Percentiles rank a stretch among this genome's conserved stretches.
Evolutionary conservation across 2,888 invertebrate genomes (phyloP).

Genomic region (Timema cristinae): DNA sequence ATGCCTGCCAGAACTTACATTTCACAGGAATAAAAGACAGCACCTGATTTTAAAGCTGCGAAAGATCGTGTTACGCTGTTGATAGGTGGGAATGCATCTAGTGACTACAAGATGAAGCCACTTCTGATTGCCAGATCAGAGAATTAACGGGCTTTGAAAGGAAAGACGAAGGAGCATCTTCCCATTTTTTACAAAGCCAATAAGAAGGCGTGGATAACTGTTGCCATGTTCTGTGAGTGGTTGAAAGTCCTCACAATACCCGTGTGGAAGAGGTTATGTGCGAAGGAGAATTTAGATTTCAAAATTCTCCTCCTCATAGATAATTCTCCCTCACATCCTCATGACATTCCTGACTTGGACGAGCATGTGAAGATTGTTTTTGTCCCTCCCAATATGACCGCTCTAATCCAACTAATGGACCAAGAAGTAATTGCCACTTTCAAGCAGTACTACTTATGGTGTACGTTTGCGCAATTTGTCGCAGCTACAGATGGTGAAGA

Average conservation of each 20-base stretch:
- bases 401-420: too few species aligned
- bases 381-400: too few species aligned
- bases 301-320: too few species aligned
- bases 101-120: constrained; percentile 10
- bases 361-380: too few species aligned
- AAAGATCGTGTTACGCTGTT: constrained; percentile 11
- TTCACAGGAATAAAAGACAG: neutral
- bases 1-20: too few species aligned
- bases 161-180: neutral
- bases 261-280: neutral
- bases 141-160: constrained; percentile 3
- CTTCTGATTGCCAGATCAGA: too few species aligned
- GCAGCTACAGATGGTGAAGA: too few species aligned
- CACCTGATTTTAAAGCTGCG: constrained; percentile 13
- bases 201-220: constrained; percentile 14
- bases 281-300: neutral
- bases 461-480: too few species aligned
- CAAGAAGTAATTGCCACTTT: too few species aligned
- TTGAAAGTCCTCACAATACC: neutral
- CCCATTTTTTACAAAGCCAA: constrained; percentile 9
- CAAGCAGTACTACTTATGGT: too few species aligned
- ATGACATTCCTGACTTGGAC: too few species aligned
- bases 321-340: too few species aligned
- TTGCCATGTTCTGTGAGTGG: neutral
- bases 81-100: constrained; percentile 12